Evolutionary conservation across 2,113 vertebrate genomes (phyloP).

Genomic region (Pavo muticus): DNA sequence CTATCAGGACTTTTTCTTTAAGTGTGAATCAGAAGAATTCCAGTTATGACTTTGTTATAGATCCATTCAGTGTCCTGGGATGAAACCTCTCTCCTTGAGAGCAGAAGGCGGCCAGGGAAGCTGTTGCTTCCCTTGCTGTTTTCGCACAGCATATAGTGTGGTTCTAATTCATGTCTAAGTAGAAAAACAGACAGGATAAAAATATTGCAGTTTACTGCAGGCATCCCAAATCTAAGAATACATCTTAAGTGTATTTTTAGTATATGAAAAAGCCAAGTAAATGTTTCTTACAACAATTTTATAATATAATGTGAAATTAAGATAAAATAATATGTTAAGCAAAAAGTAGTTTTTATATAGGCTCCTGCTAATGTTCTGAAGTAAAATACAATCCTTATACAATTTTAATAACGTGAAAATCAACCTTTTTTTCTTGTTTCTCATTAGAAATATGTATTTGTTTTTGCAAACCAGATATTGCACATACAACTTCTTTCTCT

Average conservation of each 20-base stretch:
- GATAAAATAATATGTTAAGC: background rate
- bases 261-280: background rate
- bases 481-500: background rate
- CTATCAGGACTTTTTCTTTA: background rate
- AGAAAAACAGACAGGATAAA: background rate
- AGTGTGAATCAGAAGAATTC: background rate
- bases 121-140: background rate
- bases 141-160: background rate
- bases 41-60: background rate
- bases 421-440: background rate
- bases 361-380: background rate
- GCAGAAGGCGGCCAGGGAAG: background rate
- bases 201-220: background rate
- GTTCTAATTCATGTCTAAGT: background rate
- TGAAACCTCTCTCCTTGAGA: background rate
- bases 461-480: background rate
- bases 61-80: background rate
- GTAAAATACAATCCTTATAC: background rate
- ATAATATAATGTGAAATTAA: background rate
- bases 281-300: background rate
- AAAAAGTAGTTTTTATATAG: background rate
- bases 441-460: background rate
- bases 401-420: background rate
- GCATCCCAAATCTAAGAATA: background rate
- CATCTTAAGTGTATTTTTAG: background rate